These are phyloP conservation scores for Cryptophagus acutangulus DNA, from an alignment of 2,888 invertebrate species.

Conservation along the genomic window DNA sequence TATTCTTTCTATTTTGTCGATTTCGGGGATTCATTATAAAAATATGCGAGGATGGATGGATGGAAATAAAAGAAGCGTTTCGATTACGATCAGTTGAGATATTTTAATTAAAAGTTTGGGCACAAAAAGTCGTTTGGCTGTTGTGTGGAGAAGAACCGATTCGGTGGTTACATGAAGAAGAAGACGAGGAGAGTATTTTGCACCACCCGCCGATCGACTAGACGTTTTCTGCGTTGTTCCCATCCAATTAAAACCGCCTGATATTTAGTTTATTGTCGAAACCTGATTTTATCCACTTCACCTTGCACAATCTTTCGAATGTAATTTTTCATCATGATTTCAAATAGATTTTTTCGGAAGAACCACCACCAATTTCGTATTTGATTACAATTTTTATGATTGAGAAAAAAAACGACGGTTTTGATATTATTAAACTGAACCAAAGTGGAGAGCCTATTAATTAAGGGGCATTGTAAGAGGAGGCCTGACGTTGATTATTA, in stretches of 20 bases:
- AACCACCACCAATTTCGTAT: conserved; percentile 9
- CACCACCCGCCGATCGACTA: conserved; percentile 44
- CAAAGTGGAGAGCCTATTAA: no score
- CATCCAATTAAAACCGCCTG: conserved; percentile 46
- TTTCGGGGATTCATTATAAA: conserved; percentile 37
- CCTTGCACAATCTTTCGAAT: conserved; percentile 25
- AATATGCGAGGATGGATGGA: conserved; percentile 28
- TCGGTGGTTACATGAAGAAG: conserved; percentile 8
- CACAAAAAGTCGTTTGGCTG: conserved; percentile 23
- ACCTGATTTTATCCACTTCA: conserved; percentile 42
- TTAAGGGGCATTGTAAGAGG: no score
- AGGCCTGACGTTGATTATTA: no score
- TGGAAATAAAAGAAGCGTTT: conserved; percentile 32
- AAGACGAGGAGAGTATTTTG: conserved; percentile 38
- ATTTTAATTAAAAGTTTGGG: conserved; percentile 46
- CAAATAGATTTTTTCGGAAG: conserved; percentile 5
- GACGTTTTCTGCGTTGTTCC: conserved; percentile 39
- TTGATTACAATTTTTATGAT: conserved; percentile 11
- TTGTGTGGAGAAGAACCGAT: neutral
- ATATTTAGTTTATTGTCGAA: conserved; percentile 45
- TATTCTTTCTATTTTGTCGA: no score
- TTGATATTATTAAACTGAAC: no score
- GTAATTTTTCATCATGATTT: conserved; percentile 15
- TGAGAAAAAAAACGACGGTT: conserved; percentile 10
- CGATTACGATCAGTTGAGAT: conserved; percentile 44